phyloP scores from a whole-genome alignment of 1,140 invertebrate genomes.

The Tenebrio molitor region DNA sequence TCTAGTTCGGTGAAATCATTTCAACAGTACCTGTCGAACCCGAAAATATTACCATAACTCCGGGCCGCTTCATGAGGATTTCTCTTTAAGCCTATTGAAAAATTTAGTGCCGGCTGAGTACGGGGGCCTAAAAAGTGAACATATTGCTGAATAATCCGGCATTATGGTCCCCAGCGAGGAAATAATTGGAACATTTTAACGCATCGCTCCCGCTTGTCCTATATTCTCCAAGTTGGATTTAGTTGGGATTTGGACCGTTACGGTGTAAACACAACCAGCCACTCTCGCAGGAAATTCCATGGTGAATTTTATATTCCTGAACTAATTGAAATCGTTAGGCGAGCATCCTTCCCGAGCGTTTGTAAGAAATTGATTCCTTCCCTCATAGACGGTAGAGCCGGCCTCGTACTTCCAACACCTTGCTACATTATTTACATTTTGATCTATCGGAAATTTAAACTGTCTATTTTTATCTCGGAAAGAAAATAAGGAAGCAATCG shows the following conservation, averaged over 20 bases:
- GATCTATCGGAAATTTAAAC: slow-evolving; percentile 17
- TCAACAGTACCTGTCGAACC: slow-evolving; percentile 9
- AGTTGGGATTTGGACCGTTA: slow-evolving; percentile 41
- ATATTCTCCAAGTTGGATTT: slow-evolving; percentile 49
- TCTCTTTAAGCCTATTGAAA: slow-evolving; percentile 16
- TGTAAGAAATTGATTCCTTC: slow-evolving; percentile 8
- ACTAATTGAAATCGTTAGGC: slow-evolving; percentile 31
- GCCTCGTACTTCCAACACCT: not conserved
- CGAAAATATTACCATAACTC: slow-evolving; percentile 27
- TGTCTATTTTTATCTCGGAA: slow-evolving; percentile 7
- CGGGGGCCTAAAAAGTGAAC: slow-evolving; percentile 43
- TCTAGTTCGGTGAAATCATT: too few species aligned
- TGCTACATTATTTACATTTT: slow-evolving; percentile 25
- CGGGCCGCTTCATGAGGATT: slow-evolving; percentile 11
- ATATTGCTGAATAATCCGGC: slow-evolving; percentile 51
- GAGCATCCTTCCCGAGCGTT: not conserved
- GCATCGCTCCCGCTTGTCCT: slow-evolving; percentile 48
- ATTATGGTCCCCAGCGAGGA: slow-evolving; percentile 48
- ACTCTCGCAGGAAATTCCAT: slow-evolving; percentile 27
- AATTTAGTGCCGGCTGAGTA: slow-evolving; percentile 29
- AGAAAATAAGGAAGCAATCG: slow-evolving; percentile 24
- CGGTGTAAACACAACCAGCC: slow-evolving; percentile 39
- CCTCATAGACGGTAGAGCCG: not conserved
- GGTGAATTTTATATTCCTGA: slow-evolving; percentile 30
- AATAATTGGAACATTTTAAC: slow-evolving; percentile 52